Conservation (phyloP, 2,113 vertebrate genomes). For the Leptodactylus fuscus region DNA sequence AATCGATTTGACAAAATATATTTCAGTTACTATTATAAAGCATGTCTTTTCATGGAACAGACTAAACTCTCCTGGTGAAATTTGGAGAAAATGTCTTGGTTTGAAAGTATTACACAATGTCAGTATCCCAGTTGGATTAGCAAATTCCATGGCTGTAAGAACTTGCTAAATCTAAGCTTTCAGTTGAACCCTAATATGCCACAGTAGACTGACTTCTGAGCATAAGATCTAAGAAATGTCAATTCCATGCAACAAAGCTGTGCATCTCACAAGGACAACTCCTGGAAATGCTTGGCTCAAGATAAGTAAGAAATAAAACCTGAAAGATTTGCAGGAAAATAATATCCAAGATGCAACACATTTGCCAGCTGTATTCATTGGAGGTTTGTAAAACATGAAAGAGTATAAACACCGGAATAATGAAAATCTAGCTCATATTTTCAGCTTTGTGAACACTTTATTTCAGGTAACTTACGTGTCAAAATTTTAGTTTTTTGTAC, state of each 20-base stretch:
- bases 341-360: constrained; percentile 28
- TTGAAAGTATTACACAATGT: constrained; percentile 20
- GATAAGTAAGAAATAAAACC: constrained; percentile 43
- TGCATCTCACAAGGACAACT: constrained; percentile 38
- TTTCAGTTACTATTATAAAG: background rate
- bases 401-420: background rate
- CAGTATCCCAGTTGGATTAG: constrained; percentile 45
- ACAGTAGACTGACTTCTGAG: constrained; percentile 36
- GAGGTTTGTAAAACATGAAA: constrained; percentile 25
- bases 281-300: constrained; percentile 30
- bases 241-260: constrained; percentile 15
- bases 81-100: constrained; percentile 3
- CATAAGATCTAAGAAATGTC: constrained; percentile 50
- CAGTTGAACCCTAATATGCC: constrained; percentile 47
- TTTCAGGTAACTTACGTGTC: background rate
- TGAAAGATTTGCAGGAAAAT: constrained; percentile 39
- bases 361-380: constrained; percentile 43
- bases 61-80: background rate
- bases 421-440: background rate
- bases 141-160: constrained; percentile 31
- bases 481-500: background rate
- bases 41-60: background rate
- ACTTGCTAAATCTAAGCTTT: constrained; percentile 40
- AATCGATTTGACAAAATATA: background rate
- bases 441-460: background rate